Percentiles rank a stretch among this genome's conserved stretches.
Evolutionary conservation across 2,113 vertebrate species (phyloP).

Genomic region (Datnioides undecimradiatus): DNA sequence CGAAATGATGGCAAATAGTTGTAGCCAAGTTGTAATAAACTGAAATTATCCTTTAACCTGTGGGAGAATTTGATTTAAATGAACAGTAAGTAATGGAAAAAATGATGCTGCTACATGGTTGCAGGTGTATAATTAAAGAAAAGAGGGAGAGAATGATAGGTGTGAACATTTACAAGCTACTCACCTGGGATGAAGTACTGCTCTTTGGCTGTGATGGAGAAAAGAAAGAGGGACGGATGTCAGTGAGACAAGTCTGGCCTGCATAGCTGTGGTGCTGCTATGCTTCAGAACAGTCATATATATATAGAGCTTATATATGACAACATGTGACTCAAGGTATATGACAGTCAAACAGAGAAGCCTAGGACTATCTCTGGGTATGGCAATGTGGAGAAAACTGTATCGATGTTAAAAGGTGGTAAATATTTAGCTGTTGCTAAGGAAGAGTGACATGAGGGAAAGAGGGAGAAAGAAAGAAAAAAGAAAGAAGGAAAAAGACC

Average conservation of each 20-base stretch:
- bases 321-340: conserved; percentile 42
- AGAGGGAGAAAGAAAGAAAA: conserved; percentile 26
- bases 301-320: conserved; percentile 83
- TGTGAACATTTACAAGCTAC: conserved; percentile 72
- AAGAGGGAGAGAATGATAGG: conserved; percentile 53
- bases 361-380: conserved; percentile 52
- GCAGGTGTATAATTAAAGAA: conserved; percentile 44
- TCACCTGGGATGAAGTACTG: conserved; percentile 89
- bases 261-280: conserved; percentile 75
- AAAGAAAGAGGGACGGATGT: conserved; percentile 83
- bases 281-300: conserved; percentile 79
- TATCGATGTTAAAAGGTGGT: conserved; percentile 38
- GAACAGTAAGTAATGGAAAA: conserved; percentile 41
- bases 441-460: conserved; percentile 45
- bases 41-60: conserved; percentile 27
- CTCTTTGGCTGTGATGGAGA: conserved; percentile 88
- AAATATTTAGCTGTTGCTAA: conserved; percentile 74
- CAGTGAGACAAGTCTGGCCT: conserved; percentile 70
- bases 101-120: conserved; percentile 19
- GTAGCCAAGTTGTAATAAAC: conserved; percentile 30
- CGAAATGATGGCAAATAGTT: conserved; percentile 11
- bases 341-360: conserved; percentile 67
- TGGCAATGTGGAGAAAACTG: conserved; percentile 41
- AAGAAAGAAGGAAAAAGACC: neutral
- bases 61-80: conserved; percentile 3